Evolutionary conservation across 2,888 invertebrate genomes (phyloP), one percentile per base, ranked within the genome.

Genomic region (Cristatella mucedo): DNA sequence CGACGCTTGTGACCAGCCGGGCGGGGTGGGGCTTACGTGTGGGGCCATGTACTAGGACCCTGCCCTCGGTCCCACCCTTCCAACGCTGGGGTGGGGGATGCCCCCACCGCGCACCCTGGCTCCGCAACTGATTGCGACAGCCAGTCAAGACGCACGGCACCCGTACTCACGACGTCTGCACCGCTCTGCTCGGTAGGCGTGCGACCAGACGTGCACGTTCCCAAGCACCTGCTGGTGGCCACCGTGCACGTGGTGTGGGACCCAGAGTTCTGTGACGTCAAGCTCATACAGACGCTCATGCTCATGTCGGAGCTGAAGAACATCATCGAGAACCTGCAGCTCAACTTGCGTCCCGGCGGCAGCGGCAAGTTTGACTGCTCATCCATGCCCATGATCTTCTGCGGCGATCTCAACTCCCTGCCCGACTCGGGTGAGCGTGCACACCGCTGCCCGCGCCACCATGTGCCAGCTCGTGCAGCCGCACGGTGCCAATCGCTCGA

Each of bases 171-270:
- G n/a, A n/a, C n/a, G n/a, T n/a, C n/a, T n/a, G 9, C 26, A 26
- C 9, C n/a, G n/a, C 9, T 26, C 9, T 26, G n/a, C 26, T 26
- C 26, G 13, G 9, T 33, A 61, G 57, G 79, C 44, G 61, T 78
- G 56, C 79, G 82, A 38, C 71, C 76, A 7, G 83, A 86, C 60
- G 77, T 50, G n/a, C 49, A 50, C 18, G 37, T 50, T 6, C 50
- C 53, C n/a, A 60, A 61, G 46, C 59, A 55, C 16, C 73, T 97
- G 45, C 71, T 95, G 44, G 89, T 97, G 38, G 91, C 93, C 68
- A 97, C 93, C 21, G 93, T 95, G 24, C 97, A 97, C 70, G 87
- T 97, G 55, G 95, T 97, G 68, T 99, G 97, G 97, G 95, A 99
- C 73, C 97, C 97, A 0, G 93, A 97, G 71, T 95, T 81, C 70